Evolutionary conservation across 2,797 vertebrate species (phyloP).

Genomic region (Dipus sagitta): DNA sequence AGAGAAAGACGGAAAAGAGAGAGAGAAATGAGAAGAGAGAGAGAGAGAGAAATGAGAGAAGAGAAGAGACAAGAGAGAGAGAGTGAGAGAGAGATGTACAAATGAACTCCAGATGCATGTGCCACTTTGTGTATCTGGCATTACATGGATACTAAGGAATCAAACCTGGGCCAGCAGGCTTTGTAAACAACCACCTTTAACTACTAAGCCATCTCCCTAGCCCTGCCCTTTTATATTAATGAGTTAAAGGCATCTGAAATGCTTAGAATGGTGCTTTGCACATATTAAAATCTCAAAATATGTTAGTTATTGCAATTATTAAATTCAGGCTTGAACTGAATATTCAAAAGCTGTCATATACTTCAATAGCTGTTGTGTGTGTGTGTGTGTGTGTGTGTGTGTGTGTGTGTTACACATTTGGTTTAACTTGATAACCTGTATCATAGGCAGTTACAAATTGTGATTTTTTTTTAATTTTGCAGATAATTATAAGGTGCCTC

Average conservation of each 20-base stretch:
- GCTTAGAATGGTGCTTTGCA: not conserved
- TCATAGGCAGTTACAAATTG: not conserved
- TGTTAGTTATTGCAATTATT: not conserved
- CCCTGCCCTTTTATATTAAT: not conserved
- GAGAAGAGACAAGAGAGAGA: too few species aligned
- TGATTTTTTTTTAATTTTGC: conserved; percentile 19
- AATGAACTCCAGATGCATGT: too few species aligned
- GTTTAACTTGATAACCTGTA: not conserved
- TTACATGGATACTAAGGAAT: not conserved
- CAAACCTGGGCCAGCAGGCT: too few species aligned
- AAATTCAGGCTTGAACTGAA: conserved; percentile 41
- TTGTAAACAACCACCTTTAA: too few species aligned
- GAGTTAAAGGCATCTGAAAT: not conserved
- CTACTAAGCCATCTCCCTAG: too few species aligned
- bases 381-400: too few species aligned
- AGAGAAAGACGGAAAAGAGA: too few species aligned
- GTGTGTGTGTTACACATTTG: not conserved
- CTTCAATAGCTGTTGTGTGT: too few species aligned
- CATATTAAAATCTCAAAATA: conserved; percentile 2
- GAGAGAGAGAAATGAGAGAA: too few species aligned
- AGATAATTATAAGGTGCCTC: not conserved
- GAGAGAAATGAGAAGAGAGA: too few species aligned
- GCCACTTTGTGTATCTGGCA: too few species aligned
- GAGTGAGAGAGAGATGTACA: too few species aligned
- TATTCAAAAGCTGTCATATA: not conserved